Conservation (phyloP, 2,113 vertebrate species). For the Psilopsiagon aurifrons region DNA sequence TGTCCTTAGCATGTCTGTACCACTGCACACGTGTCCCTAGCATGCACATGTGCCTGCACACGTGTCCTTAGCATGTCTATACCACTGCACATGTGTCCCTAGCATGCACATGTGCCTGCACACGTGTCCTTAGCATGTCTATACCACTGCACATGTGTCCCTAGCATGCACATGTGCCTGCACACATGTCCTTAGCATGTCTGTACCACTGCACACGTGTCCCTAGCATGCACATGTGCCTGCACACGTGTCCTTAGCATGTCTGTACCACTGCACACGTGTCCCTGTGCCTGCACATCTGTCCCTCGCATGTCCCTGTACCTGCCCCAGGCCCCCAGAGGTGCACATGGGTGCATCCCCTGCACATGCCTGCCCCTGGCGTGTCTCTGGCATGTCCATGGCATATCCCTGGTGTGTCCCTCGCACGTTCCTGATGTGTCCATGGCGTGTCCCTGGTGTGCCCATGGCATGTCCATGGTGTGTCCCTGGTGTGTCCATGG, state of each 20-base stretch:
- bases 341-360: neutral
- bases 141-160: neutral
- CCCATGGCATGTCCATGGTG: fast-evolving
- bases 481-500: no score
- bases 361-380: neutral
- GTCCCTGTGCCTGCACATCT: neutral
- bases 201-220: neutral
- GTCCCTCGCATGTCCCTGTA: neutral
- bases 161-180: fast-evolving
- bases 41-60: no score
- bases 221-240: fast-evolving
- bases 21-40: no score
- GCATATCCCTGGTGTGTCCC: neutral
- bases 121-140: no score
- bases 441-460: fast-evolving
- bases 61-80: no score
- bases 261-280: neutral
- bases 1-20: no score
- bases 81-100: no score
- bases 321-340: fast-evolving
- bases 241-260: neutral
- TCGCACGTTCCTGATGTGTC: neutral
- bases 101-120: no score
- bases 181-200: neutral
- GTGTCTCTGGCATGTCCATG: neutral